These are phyloP conservation scores for Turdus rufiventris DNA, from an alignment of 2,113 vertebrate genomes.

Conservation along the genomic window DNA sequence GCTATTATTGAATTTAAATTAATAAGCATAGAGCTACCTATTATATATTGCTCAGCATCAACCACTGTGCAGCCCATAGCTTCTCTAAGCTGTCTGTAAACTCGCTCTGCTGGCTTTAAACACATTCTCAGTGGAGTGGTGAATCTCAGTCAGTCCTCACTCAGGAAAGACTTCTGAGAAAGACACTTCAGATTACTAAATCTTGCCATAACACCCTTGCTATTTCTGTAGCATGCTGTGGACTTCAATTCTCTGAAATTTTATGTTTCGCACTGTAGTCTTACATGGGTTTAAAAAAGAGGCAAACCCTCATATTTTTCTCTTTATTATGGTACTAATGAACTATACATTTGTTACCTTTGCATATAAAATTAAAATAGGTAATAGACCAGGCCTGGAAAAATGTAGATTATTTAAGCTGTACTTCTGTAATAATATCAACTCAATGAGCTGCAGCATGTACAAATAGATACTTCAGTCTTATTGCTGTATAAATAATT, in stretches of 20 bases:
- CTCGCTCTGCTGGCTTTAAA: background rate
- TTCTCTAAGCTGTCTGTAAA: background rate
- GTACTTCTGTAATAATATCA: background rate
- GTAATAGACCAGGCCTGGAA: background rate
- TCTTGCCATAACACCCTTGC: background rate
- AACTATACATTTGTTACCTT: constrained; percentile 51
- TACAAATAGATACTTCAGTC: background rate
- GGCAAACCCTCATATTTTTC: background rate
- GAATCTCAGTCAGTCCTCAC: background rate
- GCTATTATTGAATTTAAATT: background rate
- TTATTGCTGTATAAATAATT: constrained; percentile 34
- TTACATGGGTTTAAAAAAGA: background rate
- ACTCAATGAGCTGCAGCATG: background rate
- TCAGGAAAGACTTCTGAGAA: background rate
- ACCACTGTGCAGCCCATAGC: background rate
- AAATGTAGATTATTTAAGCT: constrained; percentile 1
- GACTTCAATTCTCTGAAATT: background rate
- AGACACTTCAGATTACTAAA: background rate
- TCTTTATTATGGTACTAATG: constrained; percentile 34
- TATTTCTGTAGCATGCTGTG: background rate
- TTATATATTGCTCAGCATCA: background rate
- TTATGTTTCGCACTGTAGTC: background rate
- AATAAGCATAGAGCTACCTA: background rate
- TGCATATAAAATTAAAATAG: constrained; percentile 17
- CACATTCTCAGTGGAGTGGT: background rate